A percentile compares a stretch with the other conserved stretches of the same genome.
phyloP scores from a whole-genome alignment of 2,888 invertebrate species.

The Habrosyne pyritoides region DNA sequence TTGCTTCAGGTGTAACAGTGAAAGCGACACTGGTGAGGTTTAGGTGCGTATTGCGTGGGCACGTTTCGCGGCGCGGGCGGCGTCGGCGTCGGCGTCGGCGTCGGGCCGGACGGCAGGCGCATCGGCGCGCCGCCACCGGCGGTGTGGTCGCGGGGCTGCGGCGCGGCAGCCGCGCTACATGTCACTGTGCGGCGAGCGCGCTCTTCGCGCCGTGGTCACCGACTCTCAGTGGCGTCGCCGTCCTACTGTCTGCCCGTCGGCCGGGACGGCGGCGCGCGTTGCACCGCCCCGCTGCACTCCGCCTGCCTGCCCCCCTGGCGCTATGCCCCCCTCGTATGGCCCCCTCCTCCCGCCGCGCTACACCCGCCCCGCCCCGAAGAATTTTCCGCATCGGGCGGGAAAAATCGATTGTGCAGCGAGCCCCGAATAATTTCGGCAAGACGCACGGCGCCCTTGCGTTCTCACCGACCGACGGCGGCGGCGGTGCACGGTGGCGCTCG shows the following conservation, averaged over 20 bases:
- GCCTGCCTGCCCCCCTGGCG: slow-evolving; percentile 75
- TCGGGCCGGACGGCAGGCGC: slow-evolving; percentile 77
- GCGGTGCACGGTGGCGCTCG: slow-evolving; percentile 30
- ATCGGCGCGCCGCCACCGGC: slow-evolving; percentile 78
- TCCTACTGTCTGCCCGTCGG: slow-evolving; percentile 81
- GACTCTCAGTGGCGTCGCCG: slow-evolving; percentile 82
- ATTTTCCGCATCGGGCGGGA: slow-evolving; percentile 84
- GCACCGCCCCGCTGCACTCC: slow-evolving; percentile 83
- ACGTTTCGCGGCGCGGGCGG: slow-evolving; percentile 65
- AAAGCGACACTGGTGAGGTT: slow-evolving; percentile 57
- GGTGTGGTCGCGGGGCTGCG: slow-evolving; percentile 73
- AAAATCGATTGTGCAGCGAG: slow-evolving; percentile 84
- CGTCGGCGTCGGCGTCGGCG: slow-evolving; percentile 68
- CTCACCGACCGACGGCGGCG: slow-evolving; percentile 43
- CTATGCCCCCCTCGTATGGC: slow-evolving; percentile 56
- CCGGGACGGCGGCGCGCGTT: slow-evolving; percentile 79
- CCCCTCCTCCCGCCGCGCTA: slow-evolving; percentile 61
- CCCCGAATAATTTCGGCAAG: slow-evolving; percentile 83
- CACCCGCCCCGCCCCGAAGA: slow-evolving; percentile 80
- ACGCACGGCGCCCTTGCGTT: slow-evolving; percentile 82
- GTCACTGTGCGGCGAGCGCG: slow-evolving; percentile 81
- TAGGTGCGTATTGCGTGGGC: slow-evolving; percentile 45
- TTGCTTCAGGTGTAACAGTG: slow-evolving; percentile 72
- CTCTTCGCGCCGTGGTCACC: slow-evolving; percentile 81
- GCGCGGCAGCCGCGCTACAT: slow-evolving; percentile 80